These are phyloP conservation scores for Cyrtorhinus lividipennis DNA, from an alignment of 1,140 invertebrate genomes.

Conservation along the genomic window DNA sequence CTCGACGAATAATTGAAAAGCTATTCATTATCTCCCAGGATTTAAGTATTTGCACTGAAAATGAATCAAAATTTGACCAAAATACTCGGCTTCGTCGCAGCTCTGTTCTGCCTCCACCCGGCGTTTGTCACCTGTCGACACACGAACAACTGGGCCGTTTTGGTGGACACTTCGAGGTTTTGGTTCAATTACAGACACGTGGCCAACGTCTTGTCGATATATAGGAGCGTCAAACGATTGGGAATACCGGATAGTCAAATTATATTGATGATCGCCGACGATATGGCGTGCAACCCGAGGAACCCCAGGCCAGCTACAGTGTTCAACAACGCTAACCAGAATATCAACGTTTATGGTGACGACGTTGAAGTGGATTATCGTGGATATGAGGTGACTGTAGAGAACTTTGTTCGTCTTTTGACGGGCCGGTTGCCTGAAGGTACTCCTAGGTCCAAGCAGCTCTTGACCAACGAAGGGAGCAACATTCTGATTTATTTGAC, in stretches of 20 bases:
- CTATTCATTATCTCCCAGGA: too few species aligned
- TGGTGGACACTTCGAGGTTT: slow-evolving; percentile 95
- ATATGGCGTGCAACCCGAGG: slow-evolving; percentile 97
- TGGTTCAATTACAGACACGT: slow-evolving; percentile 99
- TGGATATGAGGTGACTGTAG: slow-evolving; percentile 96
- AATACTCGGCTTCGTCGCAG: neutral
- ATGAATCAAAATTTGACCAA: too few species aligned
- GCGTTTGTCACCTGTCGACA: slow-evolving; percentile 35
- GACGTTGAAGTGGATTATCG: slow-evolving; percentile 99
- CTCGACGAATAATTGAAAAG: too few species aligned
- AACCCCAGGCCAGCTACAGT: slow-evolving; percentile 97
- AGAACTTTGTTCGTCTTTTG: slow-evolving; percentile 93
- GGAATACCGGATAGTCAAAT: slow-evolving; percentile 95
- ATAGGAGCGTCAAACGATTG: slow-evolving; percentile 90
- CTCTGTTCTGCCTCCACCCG: neutral
- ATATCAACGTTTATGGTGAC: slow-evolving; percentile 97
- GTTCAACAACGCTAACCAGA: slow-evolving; percentile 94
- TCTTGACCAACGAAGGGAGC: slow-evolving; percentile 91
- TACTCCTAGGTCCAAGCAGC: slow-evolving; percentile 86
- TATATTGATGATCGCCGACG: slow-evolving; percentile 97
- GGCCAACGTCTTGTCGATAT: slow-evolving; percentile 95
- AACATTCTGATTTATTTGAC: slow-evolving; percentile 95
- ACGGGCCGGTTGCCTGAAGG: slow-evolving; percentile 80
- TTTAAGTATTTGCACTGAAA: too few species aligned
- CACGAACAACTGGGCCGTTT: slow-evolving; percentile 98